Evolutionary conservation across 1,140 invertebrate genomes (phyloP).

Genomic region (Tetragonula clypearis): DNA sequence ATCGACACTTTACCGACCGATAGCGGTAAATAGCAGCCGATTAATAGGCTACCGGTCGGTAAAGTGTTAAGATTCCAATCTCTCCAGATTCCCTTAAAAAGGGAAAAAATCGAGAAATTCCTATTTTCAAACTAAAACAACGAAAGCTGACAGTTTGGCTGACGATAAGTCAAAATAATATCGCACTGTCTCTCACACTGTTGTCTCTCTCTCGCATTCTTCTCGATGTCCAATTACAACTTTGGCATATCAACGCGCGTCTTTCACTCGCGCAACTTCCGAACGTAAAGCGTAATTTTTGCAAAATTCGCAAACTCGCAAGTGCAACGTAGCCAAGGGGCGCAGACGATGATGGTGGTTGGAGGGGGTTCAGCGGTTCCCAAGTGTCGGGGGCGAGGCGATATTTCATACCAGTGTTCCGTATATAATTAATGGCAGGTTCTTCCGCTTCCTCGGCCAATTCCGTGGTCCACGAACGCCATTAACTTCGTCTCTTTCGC

Average conservation of each 20-base stretch:
- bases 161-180: neutral
- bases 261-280: neutral
- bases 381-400: neutral
- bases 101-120: too few relatives aligned
- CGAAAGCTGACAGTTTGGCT: too few relatives aligned
- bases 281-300: slow-evolving; percentile 15
- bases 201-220: neutral
- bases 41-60: too few relatives aligned
- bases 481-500: slow-evolving; percentile 33
- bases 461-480: slow-evolving; percentile 32
- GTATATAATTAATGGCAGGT: slow-evolving; percentile 52
- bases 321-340: neutral
- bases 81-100: too few relatives aligned
- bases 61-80: too few relatives aligned
- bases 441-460: slow-evolving; percentile 49
- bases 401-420: slow-evolving; percentile 50
- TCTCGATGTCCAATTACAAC: neutral
- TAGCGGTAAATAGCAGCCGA: too few relatives aligned
- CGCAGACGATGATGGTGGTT: neutral
- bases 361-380: neutral
- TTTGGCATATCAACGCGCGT: neutral
- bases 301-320: neutral
- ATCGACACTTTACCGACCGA: too few relatives aligned
- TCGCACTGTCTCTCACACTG: neutral
- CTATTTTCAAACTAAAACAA: too few relatives aligned